A percentile compares a stretch with the other conserved stretches of the same genome.
Conservation (phyloP, 2,888 invertebrate species). For the Macroteleia sp. region DNA sequence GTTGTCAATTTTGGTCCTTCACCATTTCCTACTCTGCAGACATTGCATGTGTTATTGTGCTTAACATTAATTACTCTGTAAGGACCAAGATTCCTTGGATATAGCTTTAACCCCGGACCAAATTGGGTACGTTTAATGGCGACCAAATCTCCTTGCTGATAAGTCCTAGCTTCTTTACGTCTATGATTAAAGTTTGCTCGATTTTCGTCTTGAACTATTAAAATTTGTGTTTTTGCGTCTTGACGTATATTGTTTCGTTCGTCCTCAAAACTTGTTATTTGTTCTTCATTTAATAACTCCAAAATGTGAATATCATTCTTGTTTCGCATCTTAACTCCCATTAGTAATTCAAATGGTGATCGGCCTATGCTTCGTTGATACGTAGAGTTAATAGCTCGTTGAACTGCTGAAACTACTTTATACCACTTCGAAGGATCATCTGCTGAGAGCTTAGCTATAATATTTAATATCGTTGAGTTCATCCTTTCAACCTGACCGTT, state of each 20-base stretch:
- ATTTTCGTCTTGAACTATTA: slow-evolving; percentile 61
- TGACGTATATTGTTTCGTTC: background rate
- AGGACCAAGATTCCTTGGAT: slow-evolving; percentile 57
- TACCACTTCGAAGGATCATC: slow-evolving; percentile 67
- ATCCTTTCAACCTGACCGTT: slow-evolving; percentile 67
- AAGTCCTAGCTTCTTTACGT: slow-evolving; percentile 43
- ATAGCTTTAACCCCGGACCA: slow-evolving; percentile 54
- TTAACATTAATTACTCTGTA: slow-evolving; percentile 64
- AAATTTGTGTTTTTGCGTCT: slow-evolving; percentile 49
- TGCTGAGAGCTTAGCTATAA: too few species aligned
- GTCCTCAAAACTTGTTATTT: background rate
- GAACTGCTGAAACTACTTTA: slow-evolving; percentile 63
- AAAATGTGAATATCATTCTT: slow-evolving; percentile 2
- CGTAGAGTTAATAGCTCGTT: slow-evolving; percentile 71
- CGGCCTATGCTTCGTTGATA: slow-evolving; percentile 65
- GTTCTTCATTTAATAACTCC: slow-evolving; percentile 19
- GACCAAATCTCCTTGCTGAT: slow-evolving; percentile 57
- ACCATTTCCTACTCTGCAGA: slow-evolving; percentile 67
- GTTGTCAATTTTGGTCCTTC: slow-evolving; percentile 26
- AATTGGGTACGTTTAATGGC: slow-evolving; percentile 60
- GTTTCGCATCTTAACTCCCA: slow-evolving; percentile 1
- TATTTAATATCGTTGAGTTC: slow-evolving; percentile 3
- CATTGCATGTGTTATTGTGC: slow-evolving; percentile 75
- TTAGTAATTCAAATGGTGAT: slow-evolving; percentile 30
- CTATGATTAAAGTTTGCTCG: slow-evolving; percentile 37